phyloP scores from a whole-genome alignment of 2,113 vertebrate genomes.

The Phalacrocorax brasilianus region DNA sequence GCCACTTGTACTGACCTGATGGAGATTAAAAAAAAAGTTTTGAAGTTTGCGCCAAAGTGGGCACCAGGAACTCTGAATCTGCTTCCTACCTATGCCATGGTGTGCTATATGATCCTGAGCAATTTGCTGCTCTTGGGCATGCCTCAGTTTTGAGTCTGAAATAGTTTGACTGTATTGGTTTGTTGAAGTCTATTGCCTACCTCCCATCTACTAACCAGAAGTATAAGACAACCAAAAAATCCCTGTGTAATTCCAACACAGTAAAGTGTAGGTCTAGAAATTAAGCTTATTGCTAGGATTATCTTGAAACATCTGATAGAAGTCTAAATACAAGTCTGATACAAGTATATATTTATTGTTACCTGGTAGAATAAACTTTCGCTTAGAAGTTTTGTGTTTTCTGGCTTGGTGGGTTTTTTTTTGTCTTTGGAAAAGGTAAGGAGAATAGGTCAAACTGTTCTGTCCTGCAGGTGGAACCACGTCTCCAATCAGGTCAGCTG shows the following conservation, averaged over 20 bases:
- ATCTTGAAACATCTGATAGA: not conserved
- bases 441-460: not conserved
- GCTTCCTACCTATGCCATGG: not conserved
- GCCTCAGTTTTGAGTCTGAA: not conserved
- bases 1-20: not conserved
- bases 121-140: not conserved
- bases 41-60: not conserved
- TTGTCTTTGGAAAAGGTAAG: not conserved
- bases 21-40: not conserved
- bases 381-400: not conserved
- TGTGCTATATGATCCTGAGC: not conserved
- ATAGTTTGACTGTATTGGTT: not conserved
- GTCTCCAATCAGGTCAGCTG: not conserved
- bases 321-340: not conserved
- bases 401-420: not conserved
- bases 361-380: not conserved
- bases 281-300: not conserved
- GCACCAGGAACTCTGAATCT: not conserved
- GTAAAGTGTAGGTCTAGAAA: not conserved
- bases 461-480: not conserved
- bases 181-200: not conserved
- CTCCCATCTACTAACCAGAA: not conserved
- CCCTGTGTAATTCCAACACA: fast-evolving
- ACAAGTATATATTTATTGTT: not conserved
- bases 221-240: not conserved